These are phyloP conservation scores for Sterrhoptilus dennistouni DNA, from an alignment of 2,113 vertebrate genomes.

Conservation along the genomic window DNA sequence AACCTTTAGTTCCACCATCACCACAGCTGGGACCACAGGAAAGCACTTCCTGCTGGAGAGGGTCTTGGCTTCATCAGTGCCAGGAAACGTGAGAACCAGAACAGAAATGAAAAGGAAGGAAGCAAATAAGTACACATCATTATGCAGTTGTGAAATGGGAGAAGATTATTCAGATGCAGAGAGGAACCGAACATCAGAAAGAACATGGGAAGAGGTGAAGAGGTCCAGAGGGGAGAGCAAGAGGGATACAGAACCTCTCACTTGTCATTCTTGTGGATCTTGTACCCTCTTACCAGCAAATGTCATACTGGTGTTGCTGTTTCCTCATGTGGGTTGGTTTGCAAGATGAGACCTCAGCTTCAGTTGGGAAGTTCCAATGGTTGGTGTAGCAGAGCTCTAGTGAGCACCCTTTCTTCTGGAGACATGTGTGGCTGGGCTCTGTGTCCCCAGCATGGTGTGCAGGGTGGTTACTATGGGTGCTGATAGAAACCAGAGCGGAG, in stretches of 20 bases:
- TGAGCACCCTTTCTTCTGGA: background rate
- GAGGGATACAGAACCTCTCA: background rate
- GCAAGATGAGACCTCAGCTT: background rate
- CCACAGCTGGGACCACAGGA: background rate
- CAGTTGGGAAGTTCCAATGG: background rate
- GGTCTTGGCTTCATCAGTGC: background rate
- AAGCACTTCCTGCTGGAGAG: background rate
- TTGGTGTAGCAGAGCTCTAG: background rate
- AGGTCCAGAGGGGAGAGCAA: background rate
- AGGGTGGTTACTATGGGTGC: background rate
- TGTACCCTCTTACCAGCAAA: background rate
- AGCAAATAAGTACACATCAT: background rate
- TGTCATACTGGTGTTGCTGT: background rate
- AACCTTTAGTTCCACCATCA: background rate
- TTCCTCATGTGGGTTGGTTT: background rate
- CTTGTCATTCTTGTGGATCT: background rate
- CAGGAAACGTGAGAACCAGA: background rate
- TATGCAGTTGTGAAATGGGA: background rate
- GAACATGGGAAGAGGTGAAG: background rate
- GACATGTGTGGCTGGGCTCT: background rate
- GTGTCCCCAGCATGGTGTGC: accelerated
- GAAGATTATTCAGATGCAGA: accelerated
- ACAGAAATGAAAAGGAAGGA: background rate
- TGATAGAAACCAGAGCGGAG: background rate
- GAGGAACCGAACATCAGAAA: background rate